Evolutionary conservation across 2,888 invertebrate genomes (phyloP).

Genomic region (Watsonalla cultraria): DNA sequence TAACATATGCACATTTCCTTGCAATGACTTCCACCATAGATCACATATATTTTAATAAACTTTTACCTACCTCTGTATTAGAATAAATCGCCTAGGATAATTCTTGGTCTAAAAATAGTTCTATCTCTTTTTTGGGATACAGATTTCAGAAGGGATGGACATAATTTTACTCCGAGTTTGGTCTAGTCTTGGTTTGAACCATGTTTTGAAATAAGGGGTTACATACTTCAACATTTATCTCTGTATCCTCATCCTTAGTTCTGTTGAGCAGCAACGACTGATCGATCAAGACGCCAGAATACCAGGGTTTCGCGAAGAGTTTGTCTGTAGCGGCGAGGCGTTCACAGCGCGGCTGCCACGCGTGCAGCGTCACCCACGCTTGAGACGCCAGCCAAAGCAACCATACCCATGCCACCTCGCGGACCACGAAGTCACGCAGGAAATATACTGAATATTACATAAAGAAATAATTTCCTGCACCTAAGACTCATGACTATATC

Average conservation of each 20-base stretch:
- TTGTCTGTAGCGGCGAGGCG: slow-evolving; percentile 90
- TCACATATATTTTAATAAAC: no score
- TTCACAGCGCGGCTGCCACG: slow-evolving; percentile 91
- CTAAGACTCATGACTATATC: no score
- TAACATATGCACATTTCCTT: no score
- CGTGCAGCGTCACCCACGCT: slow-evolving; percentile 90
- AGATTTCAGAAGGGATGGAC: no score
- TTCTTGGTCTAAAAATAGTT: no score
- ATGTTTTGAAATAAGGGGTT: no score
- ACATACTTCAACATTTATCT: slow-evolving; percentile 62
- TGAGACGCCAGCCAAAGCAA: slow-evolving; percentile 89
- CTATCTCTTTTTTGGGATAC: no score
- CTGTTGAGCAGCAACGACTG: slow-evolving; percentile 91
- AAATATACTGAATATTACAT: slow-evolving; percentile 49
- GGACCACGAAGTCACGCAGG: slow-evolving; percentile 74
- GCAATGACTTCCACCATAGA: no score
- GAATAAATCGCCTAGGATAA: no score
- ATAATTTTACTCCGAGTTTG: no score
- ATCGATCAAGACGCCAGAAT: slow-evolving; percentile 89
- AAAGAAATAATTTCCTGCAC: background rate
- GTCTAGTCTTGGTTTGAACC: no score
- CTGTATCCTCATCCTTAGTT: slow-evolving; percentile 82
- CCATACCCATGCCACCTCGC: slow-evolving; percentile 88
- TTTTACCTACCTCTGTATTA: no score
- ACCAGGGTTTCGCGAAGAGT: slow-evolving; percentile 91